Conservation (phyloP, 2,113 vertebrate species). For the Passer domesticus region DNA sequence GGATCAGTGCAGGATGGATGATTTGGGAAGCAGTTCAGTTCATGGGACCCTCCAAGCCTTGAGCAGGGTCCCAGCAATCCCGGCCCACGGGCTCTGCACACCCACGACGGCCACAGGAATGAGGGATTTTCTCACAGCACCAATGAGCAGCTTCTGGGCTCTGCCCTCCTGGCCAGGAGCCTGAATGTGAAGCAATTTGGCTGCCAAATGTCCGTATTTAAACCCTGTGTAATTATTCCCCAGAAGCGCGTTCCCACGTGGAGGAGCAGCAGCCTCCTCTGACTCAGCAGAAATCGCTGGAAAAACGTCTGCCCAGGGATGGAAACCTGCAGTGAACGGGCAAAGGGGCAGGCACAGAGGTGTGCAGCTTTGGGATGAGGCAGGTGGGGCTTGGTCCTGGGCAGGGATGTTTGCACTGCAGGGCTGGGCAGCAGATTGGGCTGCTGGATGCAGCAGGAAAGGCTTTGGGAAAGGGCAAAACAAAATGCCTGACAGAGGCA, state of each 20-base stretch:
- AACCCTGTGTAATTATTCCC: slow-evolving; percentile 36
- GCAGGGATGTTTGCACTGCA: accelerated
- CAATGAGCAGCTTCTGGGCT: background rate
- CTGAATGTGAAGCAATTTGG: slow-evolving; percentile 46
- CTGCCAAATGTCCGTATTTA: background rate
- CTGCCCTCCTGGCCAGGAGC: slow-evolving; percentile 29
- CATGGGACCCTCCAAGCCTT: accelerated
- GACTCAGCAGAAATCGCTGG: slow-evolving; percentile 28
- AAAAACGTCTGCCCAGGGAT: background rate
- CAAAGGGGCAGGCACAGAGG: background rate
- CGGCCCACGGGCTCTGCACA: background rate
- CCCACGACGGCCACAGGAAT: background rate
- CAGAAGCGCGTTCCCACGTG: background rate
- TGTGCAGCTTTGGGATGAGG: background rate
- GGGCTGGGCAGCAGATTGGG: background rate
- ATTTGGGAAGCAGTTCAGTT: background rate
- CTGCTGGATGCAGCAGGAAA: background rate
- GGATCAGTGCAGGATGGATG: background rate
- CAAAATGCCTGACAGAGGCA: background rate
- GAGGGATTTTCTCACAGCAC: background rate
- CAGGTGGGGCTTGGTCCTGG: background rate
- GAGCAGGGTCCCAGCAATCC: background rate
- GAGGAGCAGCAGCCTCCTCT: slow-evolving; percentile 31
- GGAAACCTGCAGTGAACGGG: background rate
- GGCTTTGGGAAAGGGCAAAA: background rate